Conservation (phyloP, 1,140 invertebrate genomes). For the Ips nitidus region DNA sequence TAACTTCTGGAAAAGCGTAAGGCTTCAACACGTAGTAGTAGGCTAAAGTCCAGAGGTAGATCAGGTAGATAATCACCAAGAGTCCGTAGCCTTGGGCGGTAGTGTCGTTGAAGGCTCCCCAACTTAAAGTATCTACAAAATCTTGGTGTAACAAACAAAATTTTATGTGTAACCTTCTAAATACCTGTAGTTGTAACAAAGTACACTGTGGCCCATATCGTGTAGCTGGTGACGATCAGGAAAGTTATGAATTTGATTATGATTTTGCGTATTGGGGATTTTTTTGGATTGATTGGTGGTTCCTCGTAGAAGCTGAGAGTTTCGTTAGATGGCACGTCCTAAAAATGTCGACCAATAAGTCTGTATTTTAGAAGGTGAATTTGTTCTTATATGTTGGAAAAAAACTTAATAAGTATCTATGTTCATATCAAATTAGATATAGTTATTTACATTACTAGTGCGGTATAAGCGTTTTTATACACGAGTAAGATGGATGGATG, state of each 20-base stretch:
- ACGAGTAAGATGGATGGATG: too few relatives aligned
- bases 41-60: constrained; percentile 64
- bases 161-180: constrained; percentile 1
- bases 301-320: too few relatives aligned
- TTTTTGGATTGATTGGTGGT: too few relatives aligned
- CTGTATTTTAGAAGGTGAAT: too few relatives aligned
- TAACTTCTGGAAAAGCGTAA: constrained; percentile 55
- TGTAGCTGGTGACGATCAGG: constrained; percentile 32
- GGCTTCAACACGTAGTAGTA: constrained; percentile 68
- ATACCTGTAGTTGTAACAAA: constrained; percentile 40
- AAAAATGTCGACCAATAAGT: too few relatives aligned
- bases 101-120: constrained; percentile 40
- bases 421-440: too few relatives aligned
- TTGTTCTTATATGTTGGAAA: too few relatives aligned
- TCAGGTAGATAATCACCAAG: constrained; percentile 65
- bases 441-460: too few relatives aligned
- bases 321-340: too few relatives aligned
- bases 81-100: constrained; percentile 75
- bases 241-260: constrained; percentile 30
- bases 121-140: constrained; percentile 44
- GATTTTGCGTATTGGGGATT: constrained; percentile 1
- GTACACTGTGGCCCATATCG: constrained; percentile 41
- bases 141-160: not conserved
- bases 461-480: too few relatives aligned
- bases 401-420: too few relatives aligned